These are phyloP conservation scores for Oxystoma pomonae DNA, from an alignment of 2,888 invertebrate genomes.

Conservation along the genomic window DNA sequence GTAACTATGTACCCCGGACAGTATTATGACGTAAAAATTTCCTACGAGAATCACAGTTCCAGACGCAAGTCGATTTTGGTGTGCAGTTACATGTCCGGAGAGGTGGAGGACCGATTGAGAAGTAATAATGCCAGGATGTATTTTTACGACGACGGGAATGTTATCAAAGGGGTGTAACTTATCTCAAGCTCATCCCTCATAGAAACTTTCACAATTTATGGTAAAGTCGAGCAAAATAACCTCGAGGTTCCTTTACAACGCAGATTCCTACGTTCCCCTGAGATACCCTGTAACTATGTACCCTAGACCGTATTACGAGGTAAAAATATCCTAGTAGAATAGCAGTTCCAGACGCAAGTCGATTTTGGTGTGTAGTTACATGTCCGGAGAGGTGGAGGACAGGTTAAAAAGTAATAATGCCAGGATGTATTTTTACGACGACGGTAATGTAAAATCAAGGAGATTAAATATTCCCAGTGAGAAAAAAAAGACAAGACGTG, in stretches of 20 bases:
- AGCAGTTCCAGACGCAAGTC: too few species aligned
- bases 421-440: conserved; percentile 36
- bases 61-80: conserved; percentile 31
- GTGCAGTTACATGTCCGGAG: conserved; percentile 36
- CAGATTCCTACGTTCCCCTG: too few species aligned
- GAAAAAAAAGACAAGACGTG: too few species aligned
- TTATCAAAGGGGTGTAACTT: conserved; percentile 39
- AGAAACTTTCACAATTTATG: too few species aligned
- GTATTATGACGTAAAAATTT: conserved; percentile 36
- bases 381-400: conserved; percentile 32
- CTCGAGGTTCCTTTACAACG: too few species aligned
- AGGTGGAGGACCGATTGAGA: conserved; percentile 26
- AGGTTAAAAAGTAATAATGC: conserved; percentile 23
- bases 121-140: conserved; percentile 30
- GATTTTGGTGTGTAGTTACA: conserved; percentile 35
- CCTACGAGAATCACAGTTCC: conserved; percentile 32
- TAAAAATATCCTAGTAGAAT: too few species aligned
- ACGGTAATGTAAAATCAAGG: too few species aligned
- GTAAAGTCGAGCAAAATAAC: too few species aligned
- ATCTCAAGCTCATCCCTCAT: too few species aligned
- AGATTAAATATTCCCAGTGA: too few species aligned
- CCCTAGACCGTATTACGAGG: too few species aligned
- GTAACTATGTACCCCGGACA: conserved; percentile 32
- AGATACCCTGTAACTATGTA: too few species aligned
- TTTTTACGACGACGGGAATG: conserved; percentile 37